Percentiles rank a stretch among this genome's conserved stretches.
These are phyloP conservation scores for Oreotrochilus melanogaster DNA, from an alignment of 2,113 vertebrate genomes.

Conservation along the genomic window DNA sequence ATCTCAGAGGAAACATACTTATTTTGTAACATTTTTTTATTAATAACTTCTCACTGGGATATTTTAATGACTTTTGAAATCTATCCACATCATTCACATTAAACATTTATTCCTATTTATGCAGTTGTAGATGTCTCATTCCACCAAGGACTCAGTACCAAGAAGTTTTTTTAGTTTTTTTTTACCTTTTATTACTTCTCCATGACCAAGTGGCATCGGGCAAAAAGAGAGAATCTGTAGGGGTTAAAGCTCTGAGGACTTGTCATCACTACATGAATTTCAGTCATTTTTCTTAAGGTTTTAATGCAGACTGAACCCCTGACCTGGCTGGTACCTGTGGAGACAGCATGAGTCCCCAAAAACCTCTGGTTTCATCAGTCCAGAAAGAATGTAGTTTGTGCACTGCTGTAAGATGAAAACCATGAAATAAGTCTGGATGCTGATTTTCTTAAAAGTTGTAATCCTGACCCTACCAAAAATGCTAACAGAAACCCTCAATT, in stretches of 20 bases:
- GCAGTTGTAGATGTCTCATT: neutral
- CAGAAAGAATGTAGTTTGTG: neutral
- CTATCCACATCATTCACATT: neutral
- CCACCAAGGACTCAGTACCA: neutral
- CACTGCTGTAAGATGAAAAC: neutral
- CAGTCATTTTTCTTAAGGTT: neutral
- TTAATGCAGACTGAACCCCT: neutral
- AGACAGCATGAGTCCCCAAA: accelerated
- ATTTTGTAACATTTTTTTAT: neutral
- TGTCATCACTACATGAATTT: neutral
- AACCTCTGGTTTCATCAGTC: neutral
- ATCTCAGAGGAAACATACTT: neutral
- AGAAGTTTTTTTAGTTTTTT: neutral
- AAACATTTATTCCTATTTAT: neutral
- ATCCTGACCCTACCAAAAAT: neutral
- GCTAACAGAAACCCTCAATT: neutral
- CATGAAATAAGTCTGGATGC: neutral
- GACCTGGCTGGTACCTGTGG: neutral
- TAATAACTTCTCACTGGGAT: neutral
- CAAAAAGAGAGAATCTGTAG: neutral
- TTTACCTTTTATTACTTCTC: neutral
- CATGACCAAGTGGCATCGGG: neutral
- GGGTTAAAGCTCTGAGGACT: neutral
- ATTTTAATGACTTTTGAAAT: neutral
- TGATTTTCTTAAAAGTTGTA: neutral